Evolutionary conservation across 2,888 invertebrate genomes (phyloP), one percentile per base, ranked within the genome.

Genomic region (Anarsia innoxiella): DNA sequence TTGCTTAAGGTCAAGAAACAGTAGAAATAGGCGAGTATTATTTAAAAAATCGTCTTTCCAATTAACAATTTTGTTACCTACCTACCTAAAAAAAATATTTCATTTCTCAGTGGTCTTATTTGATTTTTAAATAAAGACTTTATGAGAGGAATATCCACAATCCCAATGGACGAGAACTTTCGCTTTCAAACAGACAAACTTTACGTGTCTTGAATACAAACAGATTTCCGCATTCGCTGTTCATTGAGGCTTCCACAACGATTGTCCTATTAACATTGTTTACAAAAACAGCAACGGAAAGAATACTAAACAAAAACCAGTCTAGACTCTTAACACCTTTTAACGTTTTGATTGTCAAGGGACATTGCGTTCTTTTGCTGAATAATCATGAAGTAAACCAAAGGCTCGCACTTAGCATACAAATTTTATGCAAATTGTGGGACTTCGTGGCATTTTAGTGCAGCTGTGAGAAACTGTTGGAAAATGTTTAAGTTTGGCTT

Each of bases 101-200:
- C n/a, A n/a, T n/a, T n/a, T n/a, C n/a, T n/a, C n/a, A n/a, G n/a
- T n/a, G n/a, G 19, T 3, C 19, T 19, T 23, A 12, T 41, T 51
- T 59, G 50, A 57, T 66, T 66, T 64, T 65, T 66, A 62, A 66
- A 68, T 60, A 57, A n/a, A 56, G 31, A 12, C 26, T 36, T 53
- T 51, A 53, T 46, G 50, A 53, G 48, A 52, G 51, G 57, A 56
- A 59, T 63, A 56, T 48, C 44, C 49, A 44, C 41, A 40, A 44
- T 65, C 63, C 65, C 64, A 51, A 42, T 52, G 51, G 62, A 55
- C 46, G 34, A 31, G 25, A 42, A 59, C 64, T 67, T 67, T 67
- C 69, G 45, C 59, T 69, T 66, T 69, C 61, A 53, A 53, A 25
- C 40, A 40, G 40, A 44, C 49, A 37, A 39, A 36, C 25, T 14